Base-by-base conservation (phyloP, 1,140 invertebrate species). In the Halotydeus destructor region DNA sequence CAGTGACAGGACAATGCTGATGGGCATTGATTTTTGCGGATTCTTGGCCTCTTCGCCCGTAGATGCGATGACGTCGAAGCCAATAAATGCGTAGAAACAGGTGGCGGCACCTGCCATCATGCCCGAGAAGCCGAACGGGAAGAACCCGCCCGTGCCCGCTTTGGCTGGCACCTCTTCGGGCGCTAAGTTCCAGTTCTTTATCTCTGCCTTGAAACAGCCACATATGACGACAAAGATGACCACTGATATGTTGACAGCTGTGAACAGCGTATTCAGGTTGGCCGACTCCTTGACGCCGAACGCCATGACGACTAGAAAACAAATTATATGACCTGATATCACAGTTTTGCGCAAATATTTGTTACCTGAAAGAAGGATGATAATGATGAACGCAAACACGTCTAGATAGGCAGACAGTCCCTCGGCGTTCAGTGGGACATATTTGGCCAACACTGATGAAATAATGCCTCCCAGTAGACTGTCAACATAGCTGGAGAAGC, bases 1-100 rank as follows among this genome's bases (percentile, higher is more conserved):
- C 9, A 89, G 60, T 0, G 80, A 83, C 1, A 85, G 52, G 8
- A 84, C 70, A 38, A 89, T 88, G 12, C 79, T 75, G 33, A 89
- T 56, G 0, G 84, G 84, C 36, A 91, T 88, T 39, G 78, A 72
- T 46, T 70, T 67, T 57, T 85, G 75, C 0, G 84, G 84, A 60
- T 85, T 85, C 53, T 78, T 79, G 0, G 81, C 83, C 62, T 89
- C 83, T 60, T 89, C 71, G 8, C 65, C 65, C 50, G 79, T 82
- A 5, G 80, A 84, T 8, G 82, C 81, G 31, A 88, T 73, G 35
- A 74, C 71, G 61, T 88, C 83, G 52, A 86, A 88, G 33, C 82
- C 82, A 6, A 86, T 79, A 55, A 85, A 86, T 26, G 80, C 81
- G 54, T 75, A 88, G 60, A 88, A 88, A 58, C 82, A 88, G 39